Evolutionary conservation across 2,888 invertebrate genomes (phyloP).

Genomic region (Chrysolina americana): DNA sequence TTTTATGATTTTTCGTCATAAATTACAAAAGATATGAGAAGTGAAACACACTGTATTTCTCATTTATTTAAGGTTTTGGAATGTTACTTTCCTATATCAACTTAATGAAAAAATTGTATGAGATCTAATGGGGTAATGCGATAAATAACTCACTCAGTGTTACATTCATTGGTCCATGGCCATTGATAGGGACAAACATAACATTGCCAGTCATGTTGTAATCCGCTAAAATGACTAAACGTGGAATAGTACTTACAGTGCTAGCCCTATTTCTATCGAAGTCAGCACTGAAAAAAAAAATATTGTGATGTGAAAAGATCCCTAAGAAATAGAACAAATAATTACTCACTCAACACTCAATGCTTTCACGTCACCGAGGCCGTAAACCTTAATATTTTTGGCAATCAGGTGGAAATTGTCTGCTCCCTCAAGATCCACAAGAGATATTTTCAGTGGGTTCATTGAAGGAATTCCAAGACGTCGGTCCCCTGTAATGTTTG

Average conservation of each 20-base stretch:
- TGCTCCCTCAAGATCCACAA: constrained; percentile 71
- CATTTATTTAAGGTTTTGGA: too few species aligned
- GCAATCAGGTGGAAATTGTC: constrained; percentile 30
- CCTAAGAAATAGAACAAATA: background rate
- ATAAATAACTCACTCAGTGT: constrained; percentile 72
- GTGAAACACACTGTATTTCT: too few species aligned
- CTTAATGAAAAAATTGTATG: too few species aligned
- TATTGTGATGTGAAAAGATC: background rate
- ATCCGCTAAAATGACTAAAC: constrained; percentile 69
- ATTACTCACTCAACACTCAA: constrained; percentile 31
- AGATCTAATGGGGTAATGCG: too few species aligned
- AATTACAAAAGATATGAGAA: too few species aligned
- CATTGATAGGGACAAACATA: constrained; percentile 77
- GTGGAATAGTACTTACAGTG: constrained; percentile 27
- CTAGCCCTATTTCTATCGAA: constrained; percentile 24
- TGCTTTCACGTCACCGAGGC: constrained; percentile 31
- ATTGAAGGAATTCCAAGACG: constrained; percentile 73
- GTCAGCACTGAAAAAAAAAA: constrained; percentile 24
- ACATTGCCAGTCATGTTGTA: constrained; percentile 79
- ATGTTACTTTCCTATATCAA: too few species aligned
- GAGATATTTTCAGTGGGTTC: constrained; percentile 76
- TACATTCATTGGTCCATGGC: constrained; percentile 78
- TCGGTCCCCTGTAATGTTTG: constrained; percentile 53
- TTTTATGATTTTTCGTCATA: too few species aligned
- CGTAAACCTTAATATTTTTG: constrained; percentile 39